Base-by-base conservation (phyloP, 2,113 vertebrate species). In the Ranitomeya variabilis region DNA sequence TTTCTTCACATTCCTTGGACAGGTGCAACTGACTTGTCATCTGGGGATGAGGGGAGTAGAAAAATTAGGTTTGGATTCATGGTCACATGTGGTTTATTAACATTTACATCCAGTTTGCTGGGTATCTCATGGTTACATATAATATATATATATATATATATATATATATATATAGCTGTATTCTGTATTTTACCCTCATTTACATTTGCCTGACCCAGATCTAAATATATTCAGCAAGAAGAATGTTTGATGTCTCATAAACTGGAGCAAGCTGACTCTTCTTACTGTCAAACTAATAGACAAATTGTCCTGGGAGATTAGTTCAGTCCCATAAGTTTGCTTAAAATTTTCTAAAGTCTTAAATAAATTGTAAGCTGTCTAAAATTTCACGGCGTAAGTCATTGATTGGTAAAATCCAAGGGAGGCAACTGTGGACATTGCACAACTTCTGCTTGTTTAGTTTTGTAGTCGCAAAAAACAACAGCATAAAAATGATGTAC, bases 221-320 rank as follows among this genome's bases (percentile, higher is more conserved):
- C 69, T 54, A 88, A 88, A 88, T 88, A 83, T 88, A 83, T 83
- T 83, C 87, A 52, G 80, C 52, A 62, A 83, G 81, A 83, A 73
- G 37, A 83, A 83, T 83, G 69, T 88, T 83, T 83, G 69, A 77
- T 66, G 80, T 80, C 69, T 83, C 52, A 60, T 51, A 88, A 83
- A 88, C 54, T 82, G 26, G 69, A 88, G 81, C 66, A 83, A n/a
- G 37, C 37, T 80, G 37, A 23, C 64, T 83, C 80, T 81, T 81
- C 62, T 62, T 54, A 83, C 81, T 54, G 81, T 69, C 62, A 73
- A 71, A 73, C 52, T 85, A 71, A 85, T 73, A 73, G 83, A 74
- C 67, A 85, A 73, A 85, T 73, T 73, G 83, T 73, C 66, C 66
- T 73, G 67, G 62, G 64, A 83, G 81, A 83, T 83, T 67, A 66